Evolutionary conservation across 2,113 vertebrate species (phyloP), one percentile per base, ranked within the genome.

Genomic region (Lanius collurio): DNA sequence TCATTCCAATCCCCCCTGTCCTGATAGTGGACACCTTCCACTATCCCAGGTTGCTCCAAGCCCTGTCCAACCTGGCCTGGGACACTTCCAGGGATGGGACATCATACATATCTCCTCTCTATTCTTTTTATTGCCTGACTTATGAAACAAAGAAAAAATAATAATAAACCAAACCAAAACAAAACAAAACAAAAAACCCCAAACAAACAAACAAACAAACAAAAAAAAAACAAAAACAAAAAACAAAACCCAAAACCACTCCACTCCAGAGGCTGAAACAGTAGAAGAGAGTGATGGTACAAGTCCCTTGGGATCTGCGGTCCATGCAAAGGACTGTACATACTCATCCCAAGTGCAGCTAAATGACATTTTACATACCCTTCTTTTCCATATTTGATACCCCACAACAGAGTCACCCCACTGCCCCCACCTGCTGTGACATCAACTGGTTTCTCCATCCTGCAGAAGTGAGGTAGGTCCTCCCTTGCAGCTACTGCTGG

Each of bases 61-160:
- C 11, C 13, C 39, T 0, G 0, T 35, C 47, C n/a, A 69, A 0
- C 7, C 20, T 62, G n/a, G 21, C 26, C 41, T 55, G 22, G n/a
- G 22, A 21, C 15, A 49, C 18, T 33, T 13, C 49, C 22, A 56
- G 31, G 31, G 3, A 28, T 49, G 31, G 41, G 13, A 56, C 10
- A 6, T 42, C 18, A 33, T 22, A 42, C 31, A 47, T 69, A 50
- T 27, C 33, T 80, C 14, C 26, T 67, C 12, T 53, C 15, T 64
- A 64, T 27, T 47, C 22, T 10, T 11, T 69, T 78, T 37, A 7
- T 64, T 85, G 24, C 16, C 11, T 76, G 46, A 44, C 4, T 89
- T 52, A 64, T 6, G 8, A 68, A 71, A 26, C 5, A 42, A 49
- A 24, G 0, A 49, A 70, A 55, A 71, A 42, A 4, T 63, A 59